phyloP scores from a whole-genome alignment of 2,113 vertebrate species.

The Bagarius yarrelli region DNA sequence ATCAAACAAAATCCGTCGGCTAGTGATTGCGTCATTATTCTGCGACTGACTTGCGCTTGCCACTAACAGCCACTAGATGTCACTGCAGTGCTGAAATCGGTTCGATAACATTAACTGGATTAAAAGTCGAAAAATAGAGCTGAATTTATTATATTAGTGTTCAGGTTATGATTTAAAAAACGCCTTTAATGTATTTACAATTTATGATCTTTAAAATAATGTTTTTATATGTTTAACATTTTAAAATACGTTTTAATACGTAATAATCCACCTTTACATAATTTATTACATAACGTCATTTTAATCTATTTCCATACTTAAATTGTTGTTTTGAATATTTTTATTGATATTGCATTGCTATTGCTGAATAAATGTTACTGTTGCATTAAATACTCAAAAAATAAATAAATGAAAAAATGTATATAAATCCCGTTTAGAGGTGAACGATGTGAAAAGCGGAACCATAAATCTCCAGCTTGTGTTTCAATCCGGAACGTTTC shows the following conservation, averaged over 20 bases:
- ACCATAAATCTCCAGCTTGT: constrained; percentile 29
- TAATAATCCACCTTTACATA: not conserved
- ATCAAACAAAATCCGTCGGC: constrained; percentile 26
- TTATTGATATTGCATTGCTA: not conserved
- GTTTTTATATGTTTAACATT: not conserved
- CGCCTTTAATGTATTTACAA: not conserved
- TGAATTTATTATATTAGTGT: not conserved
- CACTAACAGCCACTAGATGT: not conserved
- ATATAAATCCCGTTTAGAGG: not conserved
- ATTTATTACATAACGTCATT: not conserved
- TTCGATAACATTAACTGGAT: too few species aligned
- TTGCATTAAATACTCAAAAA: not conserved
- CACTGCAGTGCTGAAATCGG: not conserved
- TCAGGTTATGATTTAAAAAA: not conserved
- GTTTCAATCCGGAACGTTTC: constrained; percentile 50
- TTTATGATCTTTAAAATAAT: not conserved
- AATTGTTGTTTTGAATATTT: not conserved
- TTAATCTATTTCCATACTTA: not conserved
- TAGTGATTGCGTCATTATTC: constrained; percentile 15
- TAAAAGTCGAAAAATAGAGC: not conserved
- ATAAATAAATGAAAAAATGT: not conserved
- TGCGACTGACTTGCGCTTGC: not conserved
- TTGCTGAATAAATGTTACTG: not conserved
- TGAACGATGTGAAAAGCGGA: constrained; percentile 43
- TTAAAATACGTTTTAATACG: not conserved